A percentile compares a stretch with the other conserved stretches of the same genome.
These are phyloP conservation scores for Semotilus atromaculatus DNA, from an alignment of 2,797 vertebrate genomes.

Conservation along the genomic window DNA sequence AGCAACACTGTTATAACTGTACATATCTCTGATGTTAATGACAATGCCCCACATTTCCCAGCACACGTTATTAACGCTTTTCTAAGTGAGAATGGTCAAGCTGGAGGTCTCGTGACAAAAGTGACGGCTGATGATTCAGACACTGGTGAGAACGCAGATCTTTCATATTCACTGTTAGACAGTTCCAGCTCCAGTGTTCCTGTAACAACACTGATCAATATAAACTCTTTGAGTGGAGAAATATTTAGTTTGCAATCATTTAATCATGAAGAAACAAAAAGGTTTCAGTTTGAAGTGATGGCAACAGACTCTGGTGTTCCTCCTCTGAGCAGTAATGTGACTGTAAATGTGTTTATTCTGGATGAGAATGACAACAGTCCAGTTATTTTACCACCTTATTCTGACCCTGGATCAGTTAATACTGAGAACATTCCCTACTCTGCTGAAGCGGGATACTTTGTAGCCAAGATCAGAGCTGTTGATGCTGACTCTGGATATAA, in stretches of 20 bases:
- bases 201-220: slow-evolving; percentile 35
- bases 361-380: slow-evolving; percentile 67
- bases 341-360: slow-evolving; percentile 57
- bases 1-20: slow-evolving; percentile 52
- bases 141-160: slow-evolving; percentile 62
- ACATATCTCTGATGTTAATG: slow-evolving; percentile 64
- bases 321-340: slow-evolving; percentile 57
- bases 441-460: slow-evolving; percentile 62
- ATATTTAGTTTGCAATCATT: slow-evolving; percentile 56
- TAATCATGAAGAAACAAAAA: slow-evolving; percentile 57
- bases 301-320: slow-evolving; percentile 62
- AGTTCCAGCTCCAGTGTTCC: slow-evolving; percentile 5
- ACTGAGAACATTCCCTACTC: slow-evolving; percentile 59
- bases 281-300: slow-evolving; percentile 51
- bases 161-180: slow-evolving; percentile 63
- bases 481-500: slow-evolving; percentile 64
- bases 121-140: slow-evolving; percentile 79
- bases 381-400: slow-evolving; percentile 56
- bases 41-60: slow-evolving; percentile 79
- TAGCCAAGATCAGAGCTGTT: slow-evolving; percentile 58
- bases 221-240: slow-evolving; percentile 61
- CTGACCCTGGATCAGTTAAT: slow-evolving; percentile 54
- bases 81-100: slow-evolving; percentile 79
- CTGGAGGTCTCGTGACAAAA: slow-evolving; percentile 71
- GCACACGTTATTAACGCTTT: slow-evolving; percentile 70